Evolutionary conservation across 2,888 invertebrate genomes (phyloP), one percentile per base, ranked within the genome.

Genomic region (Cordilura impudica): DNA sequence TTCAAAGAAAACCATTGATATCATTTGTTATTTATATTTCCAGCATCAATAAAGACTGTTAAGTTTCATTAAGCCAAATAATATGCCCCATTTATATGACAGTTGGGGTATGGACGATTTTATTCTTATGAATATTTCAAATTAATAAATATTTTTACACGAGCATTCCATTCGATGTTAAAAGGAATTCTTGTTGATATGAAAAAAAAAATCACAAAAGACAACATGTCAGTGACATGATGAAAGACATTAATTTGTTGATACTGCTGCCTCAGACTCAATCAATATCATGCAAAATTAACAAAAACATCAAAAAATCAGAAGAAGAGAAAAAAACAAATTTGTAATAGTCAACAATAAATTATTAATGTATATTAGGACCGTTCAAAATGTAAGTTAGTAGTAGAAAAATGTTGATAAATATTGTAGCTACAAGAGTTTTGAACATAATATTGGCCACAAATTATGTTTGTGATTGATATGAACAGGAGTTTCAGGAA

Each of bases 151-250:
- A 21, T 10, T n/a, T 5, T 14, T 5, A 51, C 21, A 2, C 23
- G 7, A 21, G 14, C 14, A 5, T 43, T 0, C 14, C 6, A 43
- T 43, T 43, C n/a, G 7, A 26, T 2, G 14, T 14, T 26, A 23
- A 26, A 51, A 51, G 2, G 12, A n/a, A n/a, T 39, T 39, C 35
- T n/a, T 39, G 14, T 23, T 51, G 23, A 47, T 18, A 14, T 51
- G 12, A 18, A 47, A 47, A 16, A 0, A 51, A n/a, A 23, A 16
- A 26, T 10, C 14, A 35, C 23, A 45, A 14, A 60, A 45, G 43
- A 60, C 10, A 43, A 26, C 49, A 49, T 49, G 69, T 60, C 49
- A 60, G 26, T 69, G 69, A 58, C 58, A 69, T 35, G 47, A 49
- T 49, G 35, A 58, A 51, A 53, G 12, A 35, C 23, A 65, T 51